Percentiles rank a stretch among this genome's conserved stretches.
phyloP scores from a whole-genome alignment of 2,888 invertebrate species.

The Campoplex capitator region DNA sequence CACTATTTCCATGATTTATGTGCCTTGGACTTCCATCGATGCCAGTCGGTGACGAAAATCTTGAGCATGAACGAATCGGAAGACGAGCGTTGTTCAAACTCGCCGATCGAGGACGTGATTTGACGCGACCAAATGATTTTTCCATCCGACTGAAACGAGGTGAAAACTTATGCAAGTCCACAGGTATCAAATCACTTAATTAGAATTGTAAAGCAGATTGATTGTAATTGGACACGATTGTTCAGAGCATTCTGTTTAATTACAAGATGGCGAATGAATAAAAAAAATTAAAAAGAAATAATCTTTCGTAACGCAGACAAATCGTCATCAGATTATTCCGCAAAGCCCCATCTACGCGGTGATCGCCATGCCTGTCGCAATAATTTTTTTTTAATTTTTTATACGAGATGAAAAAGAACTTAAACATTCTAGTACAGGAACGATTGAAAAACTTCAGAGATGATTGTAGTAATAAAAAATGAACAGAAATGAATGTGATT shows the following conservation, averaged over 20 bases:
- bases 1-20: slow-evolving; percentile 45
- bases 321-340: slow-evolving; percentile 2
- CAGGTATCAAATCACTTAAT: not conserved
- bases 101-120: slow-evolving; percentile 76
- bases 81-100: slow-evolving; percentile 72
- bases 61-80: slow-evolving; percentile 67
- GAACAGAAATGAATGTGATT: not conserved
- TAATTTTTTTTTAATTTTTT: not conserved
- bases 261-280: not conserved
- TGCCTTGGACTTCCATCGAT: slow-evolving; percentile 51
- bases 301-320: not conserved
- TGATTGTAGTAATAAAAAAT: not conserved
- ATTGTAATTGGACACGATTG: not conserved
- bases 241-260: not conserved
- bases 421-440: too few species aligned
- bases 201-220: not conserved
- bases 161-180: not conserved
- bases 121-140: slow-evolving; percentile 43
- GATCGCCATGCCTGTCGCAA: not conserved
- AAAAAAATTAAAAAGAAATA: not conserved
- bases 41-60: slow-evolving; percentile 59
- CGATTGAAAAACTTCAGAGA: too few species aligned
- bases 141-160: slow-evolving; percentile 53
- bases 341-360: not conserved
- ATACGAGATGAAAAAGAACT: too few species aligned